phyloP scores from a whole-genome alignment of 2,113 vertebrate species.

The Pitta sordida region DNA sequence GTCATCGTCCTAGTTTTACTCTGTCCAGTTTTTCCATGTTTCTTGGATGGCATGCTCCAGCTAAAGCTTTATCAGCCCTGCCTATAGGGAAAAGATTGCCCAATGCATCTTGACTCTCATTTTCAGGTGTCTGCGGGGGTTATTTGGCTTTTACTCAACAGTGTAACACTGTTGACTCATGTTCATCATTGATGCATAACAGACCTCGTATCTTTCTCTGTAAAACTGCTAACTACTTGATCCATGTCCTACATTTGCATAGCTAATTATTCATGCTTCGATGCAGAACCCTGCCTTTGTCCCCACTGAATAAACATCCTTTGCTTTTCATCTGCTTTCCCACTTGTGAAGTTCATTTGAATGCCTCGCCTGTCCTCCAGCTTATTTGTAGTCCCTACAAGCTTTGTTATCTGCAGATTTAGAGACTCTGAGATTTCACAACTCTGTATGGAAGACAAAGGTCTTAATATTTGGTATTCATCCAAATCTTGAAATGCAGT shows the following conservation, averaged over 20 bases:
- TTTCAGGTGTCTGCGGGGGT: not conserved
- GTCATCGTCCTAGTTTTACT: not conserved
- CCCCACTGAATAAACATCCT: constrained; percentile 2
- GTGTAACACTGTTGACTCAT: not conserved
- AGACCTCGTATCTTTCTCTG: not conserved
- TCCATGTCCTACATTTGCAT: not conserved
- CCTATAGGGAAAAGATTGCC: not conserved
- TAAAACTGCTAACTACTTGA: not conserved
- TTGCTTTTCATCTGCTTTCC: not conserved
- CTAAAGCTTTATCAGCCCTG: not conserved
- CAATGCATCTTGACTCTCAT: not conserved
- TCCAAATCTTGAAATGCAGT: not conserved
- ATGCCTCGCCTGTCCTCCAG: not conserved
- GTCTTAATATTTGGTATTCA: not conserved
- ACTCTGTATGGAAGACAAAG: not conserved
- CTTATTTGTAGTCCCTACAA: constrained; percentile 22
- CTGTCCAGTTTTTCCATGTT: not conserved
- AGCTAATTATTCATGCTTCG: constrained; percentile 11
- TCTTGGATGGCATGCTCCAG: not conserved
- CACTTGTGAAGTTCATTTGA: not conserved
- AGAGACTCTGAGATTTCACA: constrained; percentile 4
- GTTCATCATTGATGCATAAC: not conserved
- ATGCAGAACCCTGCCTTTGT: constrained; percentile 14
- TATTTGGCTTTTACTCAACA: not conserved
- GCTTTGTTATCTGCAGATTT: constrained; percentile 9